Percentiles rank a stretch among this genome's conserved stretches.
phyloP scores from a whole-genome alignment of 2,888 invertebrate species.

The Rotaria magnacalcarata region DNA sequence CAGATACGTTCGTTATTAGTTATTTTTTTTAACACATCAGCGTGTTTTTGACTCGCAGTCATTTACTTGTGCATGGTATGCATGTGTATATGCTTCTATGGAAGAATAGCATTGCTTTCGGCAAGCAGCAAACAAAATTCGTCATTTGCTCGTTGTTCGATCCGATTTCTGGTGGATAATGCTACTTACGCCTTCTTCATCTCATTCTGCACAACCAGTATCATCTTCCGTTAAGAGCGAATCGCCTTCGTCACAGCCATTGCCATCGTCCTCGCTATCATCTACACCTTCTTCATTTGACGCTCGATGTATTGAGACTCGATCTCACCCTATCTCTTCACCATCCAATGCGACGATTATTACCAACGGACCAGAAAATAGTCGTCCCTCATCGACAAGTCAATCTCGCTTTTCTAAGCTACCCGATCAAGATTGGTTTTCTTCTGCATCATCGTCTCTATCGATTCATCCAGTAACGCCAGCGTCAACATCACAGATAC shows the following conservation, averaged over 20 bases:
- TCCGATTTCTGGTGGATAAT: constrained; percentile 3
- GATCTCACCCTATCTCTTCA: not conserved
- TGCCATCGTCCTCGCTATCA: not conserved
- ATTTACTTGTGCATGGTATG: not conserved
- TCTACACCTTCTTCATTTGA: not conserved
- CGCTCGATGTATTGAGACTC: not conserved
- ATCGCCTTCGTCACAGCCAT: not conserved
- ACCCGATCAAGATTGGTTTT: constrained; percentile 32
- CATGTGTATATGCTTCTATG: not conserved
- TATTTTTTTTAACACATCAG: not conserved
- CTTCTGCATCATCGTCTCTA: not conserved
- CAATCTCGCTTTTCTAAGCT: not conserved
- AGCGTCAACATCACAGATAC: not conserved
- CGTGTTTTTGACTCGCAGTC: not conserved
- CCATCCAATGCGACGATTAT: not conserved
- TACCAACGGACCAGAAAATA: not conserved
- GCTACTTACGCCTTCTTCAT: not conserved
- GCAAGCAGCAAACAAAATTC: not conserved
- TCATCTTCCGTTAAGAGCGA: not conserved
- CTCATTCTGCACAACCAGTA: not conserved
- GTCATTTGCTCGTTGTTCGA: not conserved
- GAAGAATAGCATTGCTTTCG: not conserved
- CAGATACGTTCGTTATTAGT: not conserved
- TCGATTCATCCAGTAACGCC: not conserved
- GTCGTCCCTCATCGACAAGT: not conserved